These are phyloP conservation scores for Tricholaema leucomelas DNA, from an alignment of 2,113 vertebrate species.

Conservation along the genomic window DNA sequence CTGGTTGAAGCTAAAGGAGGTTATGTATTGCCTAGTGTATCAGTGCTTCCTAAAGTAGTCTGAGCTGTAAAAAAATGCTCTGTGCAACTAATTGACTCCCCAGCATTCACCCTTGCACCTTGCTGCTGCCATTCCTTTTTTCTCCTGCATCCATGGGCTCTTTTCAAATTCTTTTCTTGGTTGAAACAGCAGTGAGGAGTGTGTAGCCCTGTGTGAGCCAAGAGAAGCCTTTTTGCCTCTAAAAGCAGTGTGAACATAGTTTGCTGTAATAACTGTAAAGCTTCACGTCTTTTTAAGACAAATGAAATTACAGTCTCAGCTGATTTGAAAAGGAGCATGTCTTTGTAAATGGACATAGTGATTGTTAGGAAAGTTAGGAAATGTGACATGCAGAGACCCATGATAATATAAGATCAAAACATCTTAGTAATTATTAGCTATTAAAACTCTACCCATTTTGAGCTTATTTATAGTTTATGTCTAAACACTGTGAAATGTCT, in stretches of 20 bases:
- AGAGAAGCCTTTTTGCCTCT: not conserved
- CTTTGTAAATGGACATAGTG: not conserved
- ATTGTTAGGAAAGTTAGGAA: not conserved
- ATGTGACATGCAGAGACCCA: not conserved
- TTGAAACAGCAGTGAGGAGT: not conserved
- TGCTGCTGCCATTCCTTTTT: not conserved
- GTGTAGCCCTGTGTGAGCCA: not conserved
- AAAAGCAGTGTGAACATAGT: not conserved
- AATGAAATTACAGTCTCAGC: not conserved
- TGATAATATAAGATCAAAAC: not conserved
- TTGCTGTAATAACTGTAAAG: not conserved
- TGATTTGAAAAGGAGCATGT: not conserved
- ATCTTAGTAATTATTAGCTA: not conserved
- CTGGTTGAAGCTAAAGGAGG: not conserved
- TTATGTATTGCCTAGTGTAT: not conserved
- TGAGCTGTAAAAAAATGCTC: not conserved
- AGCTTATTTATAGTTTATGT: not conserved
- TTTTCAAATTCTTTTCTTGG: not conserved
- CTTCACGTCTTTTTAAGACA: not conserved
- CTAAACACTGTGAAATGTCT: not conserved
- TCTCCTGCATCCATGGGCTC: accelerated
- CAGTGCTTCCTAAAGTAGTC: not conserved
- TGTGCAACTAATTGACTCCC: not conserved
- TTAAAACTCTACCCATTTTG: not conserved
- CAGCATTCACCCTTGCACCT: not conserved